Percentiles rank a stretch among this genome's conserved stretches.
Conservation (phyloP, 2,113 vertebrate genomes). For the Sciurus niger region DNA sequence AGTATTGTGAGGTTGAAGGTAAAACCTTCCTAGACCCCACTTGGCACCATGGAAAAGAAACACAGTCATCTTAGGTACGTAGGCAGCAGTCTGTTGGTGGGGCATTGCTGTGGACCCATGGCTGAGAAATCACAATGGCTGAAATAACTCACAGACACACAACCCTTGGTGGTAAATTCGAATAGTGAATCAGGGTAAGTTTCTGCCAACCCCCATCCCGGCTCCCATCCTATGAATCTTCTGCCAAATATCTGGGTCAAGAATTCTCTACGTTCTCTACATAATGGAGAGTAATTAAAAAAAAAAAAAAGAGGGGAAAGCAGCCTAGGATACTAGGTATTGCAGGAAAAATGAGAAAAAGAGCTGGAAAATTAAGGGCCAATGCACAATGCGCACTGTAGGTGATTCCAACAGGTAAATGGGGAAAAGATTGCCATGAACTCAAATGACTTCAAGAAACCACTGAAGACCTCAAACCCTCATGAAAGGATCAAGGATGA, state of each 20-base stretch:
- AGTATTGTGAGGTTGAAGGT: background rate
- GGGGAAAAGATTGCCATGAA: background rate
- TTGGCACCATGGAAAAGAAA: background rate
- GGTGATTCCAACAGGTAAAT: background rate
- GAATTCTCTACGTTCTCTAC: background rate
- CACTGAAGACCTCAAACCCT: background rate
- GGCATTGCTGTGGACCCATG: background rate
- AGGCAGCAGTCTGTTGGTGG: background rate
- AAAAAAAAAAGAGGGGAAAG: background rate
- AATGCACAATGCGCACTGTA: background rate
- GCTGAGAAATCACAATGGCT: background rate
- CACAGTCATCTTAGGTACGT: background rate
- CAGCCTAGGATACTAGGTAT: background rate
- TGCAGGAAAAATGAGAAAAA: background rate
- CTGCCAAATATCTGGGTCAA: background rate
- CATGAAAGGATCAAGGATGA: background rate
- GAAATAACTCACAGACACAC: background rate
- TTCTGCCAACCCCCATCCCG: background rate
- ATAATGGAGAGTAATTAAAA: background rate
- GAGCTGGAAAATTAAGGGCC: background rate
- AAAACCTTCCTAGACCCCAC: background rate
- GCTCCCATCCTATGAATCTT: background rate
- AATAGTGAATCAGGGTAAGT: background rate
- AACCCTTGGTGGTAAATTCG: background rate
- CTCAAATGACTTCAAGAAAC: background rate